These are phyloP conservation scores for Pachyrhynchus sulphureomaculatus DNA, from an alignment of 1,140 invertebrate species.

Conservation along the genomic window DNA sequence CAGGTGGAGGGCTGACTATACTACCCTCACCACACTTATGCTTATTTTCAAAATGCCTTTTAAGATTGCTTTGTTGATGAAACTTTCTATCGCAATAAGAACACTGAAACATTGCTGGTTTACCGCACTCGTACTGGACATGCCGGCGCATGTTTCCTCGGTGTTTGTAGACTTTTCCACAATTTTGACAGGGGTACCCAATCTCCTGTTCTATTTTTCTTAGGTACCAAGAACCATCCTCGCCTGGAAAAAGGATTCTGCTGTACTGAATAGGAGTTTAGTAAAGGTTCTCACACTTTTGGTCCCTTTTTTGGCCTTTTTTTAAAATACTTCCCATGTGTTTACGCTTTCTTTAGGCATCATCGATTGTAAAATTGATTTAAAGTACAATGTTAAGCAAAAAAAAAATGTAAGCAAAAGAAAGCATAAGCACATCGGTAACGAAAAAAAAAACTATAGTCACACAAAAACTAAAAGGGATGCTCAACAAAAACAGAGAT, in stretches of 20 bases:
- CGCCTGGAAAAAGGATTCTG: conserved; percentile 48
- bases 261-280: conserved; percentile 44
- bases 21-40: conserved; percentile 21
- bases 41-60: conserved; percentile 50
- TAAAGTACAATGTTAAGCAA: neutral
- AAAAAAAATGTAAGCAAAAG: neutral
- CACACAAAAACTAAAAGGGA: neutral
- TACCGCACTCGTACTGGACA: conserved; percentile 53
- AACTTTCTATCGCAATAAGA: conserved; percentile 53
- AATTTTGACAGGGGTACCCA: conserved; percentile 52
- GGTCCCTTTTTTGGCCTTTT: conserved; percentile 18
- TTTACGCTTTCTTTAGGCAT: neutral
- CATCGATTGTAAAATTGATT: too few relatives aligned
- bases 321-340: neutral
- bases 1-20: neutral
- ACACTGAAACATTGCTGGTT: conserved; percentile 53
- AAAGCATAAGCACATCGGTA: conserved; percentile 2
- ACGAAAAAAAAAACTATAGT: conserved; percentile 16
- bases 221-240: conserved; percentile 43
- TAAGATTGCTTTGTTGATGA: conserved; percentile 55
- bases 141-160: conserved; percentile 55
- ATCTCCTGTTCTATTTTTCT: conserved; percentile 42
- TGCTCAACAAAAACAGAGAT: neutral
- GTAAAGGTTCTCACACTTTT: conserved; percentile 18
- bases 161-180: conserved; percentile 56